Conservation (phyloP, 2,113 vertebrate species). For the Gnathonemus echidnorhynchus region DNA sequence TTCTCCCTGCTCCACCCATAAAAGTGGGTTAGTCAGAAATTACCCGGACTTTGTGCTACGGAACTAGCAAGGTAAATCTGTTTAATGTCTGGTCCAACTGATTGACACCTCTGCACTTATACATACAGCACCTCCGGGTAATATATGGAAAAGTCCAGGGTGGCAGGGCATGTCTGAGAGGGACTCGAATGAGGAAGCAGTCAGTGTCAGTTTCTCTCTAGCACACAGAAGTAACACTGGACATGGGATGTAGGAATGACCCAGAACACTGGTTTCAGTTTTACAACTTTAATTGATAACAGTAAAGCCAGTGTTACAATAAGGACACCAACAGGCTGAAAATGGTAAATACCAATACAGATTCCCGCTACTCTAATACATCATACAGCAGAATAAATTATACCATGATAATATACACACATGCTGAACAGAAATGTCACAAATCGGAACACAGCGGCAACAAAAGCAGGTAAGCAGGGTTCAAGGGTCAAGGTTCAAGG, state of each 20-base stretch:
- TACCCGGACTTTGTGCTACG: neutral
- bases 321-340: constrained; percentile 97
- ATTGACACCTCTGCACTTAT: neutral
- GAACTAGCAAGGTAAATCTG: neutral
- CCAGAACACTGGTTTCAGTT: constrained; percentile 38
- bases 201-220: neutral
- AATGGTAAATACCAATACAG: constrained; percentile 98
- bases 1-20: neutral
- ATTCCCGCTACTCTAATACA: constrained; percentile 94
- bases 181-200: neutral
- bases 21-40: neutral
- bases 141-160: neutral
- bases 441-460: constrained; percentile 76
- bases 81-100: neutral
- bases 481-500: constrained; percentile 36
- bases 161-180: neutral
- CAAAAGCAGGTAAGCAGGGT: constrained; percentile 55
- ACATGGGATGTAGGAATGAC: neutral
- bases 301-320: constrained; percentile 99
- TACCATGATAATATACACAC: constrained; percentile 91
- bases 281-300: constrained; percentile 93
- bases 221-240: neutral
- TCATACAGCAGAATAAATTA: constrained; percentile 99
- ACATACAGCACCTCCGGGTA: neutral
- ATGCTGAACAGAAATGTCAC: constrained; percentile 68